Evolutionary conservation across 2,797 vertebrate genomes (phyloP).

Genomic region (Sternarchorhynchus goeldii): DNA sequence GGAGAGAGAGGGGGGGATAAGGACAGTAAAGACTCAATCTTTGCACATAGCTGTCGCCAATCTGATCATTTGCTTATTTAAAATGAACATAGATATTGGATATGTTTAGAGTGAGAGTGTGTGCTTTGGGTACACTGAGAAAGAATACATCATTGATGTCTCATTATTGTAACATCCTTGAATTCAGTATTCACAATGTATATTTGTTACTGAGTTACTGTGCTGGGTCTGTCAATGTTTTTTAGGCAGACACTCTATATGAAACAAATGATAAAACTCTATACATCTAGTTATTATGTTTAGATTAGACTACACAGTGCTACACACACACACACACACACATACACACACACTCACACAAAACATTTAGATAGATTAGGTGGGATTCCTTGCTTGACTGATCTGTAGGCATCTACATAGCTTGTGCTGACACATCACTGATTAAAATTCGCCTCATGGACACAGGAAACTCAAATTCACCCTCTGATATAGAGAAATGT

Average conservation of each 20-base stretch:
- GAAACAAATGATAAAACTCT: slow-evolving; percentile 5
- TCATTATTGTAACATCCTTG: slow-evolving; percentile 6
- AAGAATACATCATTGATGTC: slow-evolving; percentile 5
- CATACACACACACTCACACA: not conserved
- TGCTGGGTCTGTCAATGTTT: slow-evolving; percentile 60
- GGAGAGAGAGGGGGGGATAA: too few species aligned
- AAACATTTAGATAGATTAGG: slow-evolving; percentile 10
- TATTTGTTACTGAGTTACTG: slow-evolving; percentile 44
- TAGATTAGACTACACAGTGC: slow-evolving; percentile 1
- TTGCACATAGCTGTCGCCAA: slow-evolving; percentile 22
- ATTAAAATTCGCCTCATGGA: slow-evolving; percentile 25
- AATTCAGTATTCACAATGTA: slow-evolving; percentile 25
- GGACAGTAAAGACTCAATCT: not conserved
- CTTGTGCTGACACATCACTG: slow-evolving; percentile 18
- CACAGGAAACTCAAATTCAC: slow-evolving; percentile 26
- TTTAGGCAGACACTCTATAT: slow-evolving; percentile 29
- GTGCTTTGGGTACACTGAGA: not conserved
- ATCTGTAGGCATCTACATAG: slow-evolving; percentile 29
- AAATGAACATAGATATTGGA: slow-evolving; percentile 13
- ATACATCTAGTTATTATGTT: slow-evolving; percentile 5
- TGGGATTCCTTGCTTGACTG: slow-evolving; percentile 17
- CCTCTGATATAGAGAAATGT: slow-evolving; percentile 10
- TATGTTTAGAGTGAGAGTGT: slow-evolving; percentile 2
- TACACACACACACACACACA: not conserved
- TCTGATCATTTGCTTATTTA: slow-evolving; percentile 31